These are phyloP conservation scores for Halesus radiatus DNA, from an alignment of 1,140 invertebrate species.

Conservation along the genomic window DNA sequence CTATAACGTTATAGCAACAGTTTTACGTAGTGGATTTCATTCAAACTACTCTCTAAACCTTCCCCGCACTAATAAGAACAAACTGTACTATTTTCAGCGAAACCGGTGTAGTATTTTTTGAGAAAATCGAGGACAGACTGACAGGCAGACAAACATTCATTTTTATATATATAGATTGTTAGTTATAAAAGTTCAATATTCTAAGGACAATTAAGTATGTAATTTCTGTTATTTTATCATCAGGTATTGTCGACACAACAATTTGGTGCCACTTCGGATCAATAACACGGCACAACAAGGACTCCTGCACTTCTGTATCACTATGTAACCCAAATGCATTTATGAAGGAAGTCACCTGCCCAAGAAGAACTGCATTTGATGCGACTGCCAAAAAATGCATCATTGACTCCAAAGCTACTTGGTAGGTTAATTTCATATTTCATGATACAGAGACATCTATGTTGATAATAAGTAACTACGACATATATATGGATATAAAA, in stretches of 20 bases:
- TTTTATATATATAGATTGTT: no score
- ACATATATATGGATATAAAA: no score
- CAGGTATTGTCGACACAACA: slow-evolving; percentile 36
- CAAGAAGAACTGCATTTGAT: slow-evolving; percentile 36
- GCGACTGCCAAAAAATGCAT: slow-evolving; percentile 32
- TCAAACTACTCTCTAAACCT: no score
- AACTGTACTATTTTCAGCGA: no score
- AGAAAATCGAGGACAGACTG: no score
- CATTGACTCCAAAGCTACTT: slow-evolving; percentile 28
- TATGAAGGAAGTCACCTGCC: slow-evolving; percentile 41
- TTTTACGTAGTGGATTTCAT: no score
- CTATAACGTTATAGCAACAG: no score
- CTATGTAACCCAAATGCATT: slow-evolving; percentile 35
- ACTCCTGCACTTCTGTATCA: slow-evolving; percentile 20
- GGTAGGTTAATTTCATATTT: slow-evolving; percentile 27
- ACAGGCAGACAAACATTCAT: no score
- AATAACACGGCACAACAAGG: not conserved
- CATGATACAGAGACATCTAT: not conserved
- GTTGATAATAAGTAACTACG: no score
- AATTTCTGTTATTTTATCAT: not conserved
- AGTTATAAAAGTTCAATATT: not conserved
- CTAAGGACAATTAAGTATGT: not conserved
- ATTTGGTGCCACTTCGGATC: slow-evolving; percentile 31
- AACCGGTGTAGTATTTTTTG: no score
- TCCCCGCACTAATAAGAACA: no score